Evolutionary conservation across 2,888 invertebrate species (phyloP), one percentile per base, ranked within the genome.

Genomic region (Mylabris sibirica): DNA sequence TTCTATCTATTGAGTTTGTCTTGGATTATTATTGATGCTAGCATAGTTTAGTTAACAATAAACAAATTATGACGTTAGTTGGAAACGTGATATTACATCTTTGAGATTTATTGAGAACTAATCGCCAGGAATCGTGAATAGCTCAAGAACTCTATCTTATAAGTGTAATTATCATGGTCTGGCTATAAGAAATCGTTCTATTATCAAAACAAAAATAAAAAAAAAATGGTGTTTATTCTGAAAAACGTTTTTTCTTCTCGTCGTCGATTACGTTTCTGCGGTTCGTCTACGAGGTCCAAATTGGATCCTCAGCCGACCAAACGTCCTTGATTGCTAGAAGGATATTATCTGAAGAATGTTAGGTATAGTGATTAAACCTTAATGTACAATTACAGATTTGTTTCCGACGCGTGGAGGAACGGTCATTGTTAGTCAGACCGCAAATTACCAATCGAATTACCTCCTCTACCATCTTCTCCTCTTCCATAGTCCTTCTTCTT

Each of bases 371-470:
- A 76, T 77, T 78, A 77, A 75, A 79, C 78, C 80, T 80, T 77
- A 79, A 80, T 80, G 79, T 80, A 79, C 82, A 81, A 82, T 82
- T 82, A 82, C 80, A 81, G 82, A 82, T 82, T 82, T 82, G 81
- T 80, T 81, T 81, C 80, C 78, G 80, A 78, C 79, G 80, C 81
- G 79, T 80, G 80, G 79, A 78, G 78, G 78, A 76, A 76, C 80
- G 79, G 80, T 81, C 80, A 82, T 82, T 82, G 81, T 81, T 80
- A 79, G 82, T 69, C 79, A 77, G 79, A 81, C 83, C 82, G 81
- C 82, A 82, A 83, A 83, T 83, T 83, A 82, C 80, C 82, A 81
- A 82, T 83, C 80, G 79, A 81, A 82, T 83, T 82, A 82, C 81
- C 78, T 72, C 20, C 61, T 6, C 24, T 5, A 2, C 11, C n/a